phyloP scores from a whole-genome alignment of 2,113 vertebrate genomes.

The Aphelocoma coerulescens region DNA sequence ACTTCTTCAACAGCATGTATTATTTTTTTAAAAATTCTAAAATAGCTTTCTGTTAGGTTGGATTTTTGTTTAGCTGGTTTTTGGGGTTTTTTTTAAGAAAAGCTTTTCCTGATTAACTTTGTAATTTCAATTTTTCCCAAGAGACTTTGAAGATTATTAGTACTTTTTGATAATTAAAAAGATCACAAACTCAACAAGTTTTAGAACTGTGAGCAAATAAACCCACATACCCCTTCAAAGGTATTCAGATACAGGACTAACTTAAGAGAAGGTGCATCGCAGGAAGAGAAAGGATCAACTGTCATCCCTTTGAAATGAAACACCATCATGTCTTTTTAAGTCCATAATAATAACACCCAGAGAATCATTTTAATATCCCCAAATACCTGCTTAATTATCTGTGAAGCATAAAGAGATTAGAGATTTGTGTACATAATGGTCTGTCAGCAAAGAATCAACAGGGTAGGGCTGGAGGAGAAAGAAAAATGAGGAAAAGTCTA shows the following conservation, averaged over 20 bases:
- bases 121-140: background rate
- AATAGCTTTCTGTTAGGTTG: background rate
- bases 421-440: background rate
- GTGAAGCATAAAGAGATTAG: background rate
- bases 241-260: background rate
- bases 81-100: background rate
- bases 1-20: background rate
- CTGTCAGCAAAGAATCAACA: background rate
- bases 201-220: background rate
- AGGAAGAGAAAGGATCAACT: background rate
- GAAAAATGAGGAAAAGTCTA: background rate
- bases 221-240: background rate
- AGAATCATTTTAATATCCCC: background rate
- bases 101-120: background rate
- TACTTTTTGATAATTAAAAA: background rate
- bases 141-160: background rate
- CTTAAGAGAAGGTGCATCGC: background rate
- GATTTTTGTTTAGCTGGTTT: background rate
- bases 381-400: background rate
- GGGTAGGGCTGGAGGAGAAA: background rate
- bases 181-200: background rate
- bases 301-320: background rate
- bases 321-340: background rate
- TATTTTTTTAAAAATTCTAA: background rate
- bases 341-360: background rate